Base-by-base conservation (phyloP, 2,888 invertebrate genomes). In the Callimorpha dominula region DNA sequence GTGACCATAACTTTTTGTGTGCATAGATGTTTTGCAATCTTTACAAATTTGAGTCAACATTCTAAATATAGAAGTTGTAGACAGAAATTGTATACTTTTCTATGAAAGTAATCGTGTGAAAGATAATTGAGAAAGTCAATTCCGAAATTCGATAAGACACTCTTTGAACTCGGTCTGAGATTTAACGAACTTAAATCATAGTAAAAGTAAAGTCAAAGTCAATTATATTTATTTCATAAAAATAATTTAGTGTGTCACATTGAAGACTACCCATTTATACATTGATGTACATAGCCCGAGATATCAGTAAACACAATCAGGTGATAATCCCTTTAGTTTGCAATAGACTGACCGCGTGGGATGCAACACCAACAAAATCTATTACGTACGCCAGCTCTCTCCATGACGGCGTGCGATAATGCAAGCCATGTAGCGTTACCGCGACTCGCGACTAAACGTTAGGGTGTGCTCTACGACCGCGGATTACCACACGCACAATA, bases 401-500 rank as follows among this genome's bases (percentile, higher is more conserved):
- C 88, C 89, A 93, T 89, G 89, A 86, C 87, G 84, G 91, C 92
- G 88, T 90, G 89, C 91, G 87, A 90, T 93, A 94, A 94, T 94
- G 91, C 91, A 88, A 87, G 87, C 90, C 87, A 89, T 92, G 91
- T 90, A 90, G 85, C 87, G 86, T 88, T 85, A 85, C 85, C 87
- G 81, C 87, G 81, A 88, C 84, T 88, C 88, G 88, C 91, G 90
- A 87, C 91, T 92, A 90, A 93, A 90, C 92, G 89, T 83, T 87
- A 88, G 89, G 87, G 85, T 91, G 89, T 90, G 91, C 89, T 88
- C 90, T 87, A 89, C 92, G 88, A 88, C 90, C 91, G 89, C 91
- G 92, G 94, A 95, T 95, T 94, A 95, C 91, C 92, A 88, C 94
- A 95, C 96, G 95, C 95, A 96, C 96, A 95, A 96, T 96, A 96